Base-by-base conservation (phyloP, 2,113 vertebrate species). In the Alaudala cheleensis region DNA sequence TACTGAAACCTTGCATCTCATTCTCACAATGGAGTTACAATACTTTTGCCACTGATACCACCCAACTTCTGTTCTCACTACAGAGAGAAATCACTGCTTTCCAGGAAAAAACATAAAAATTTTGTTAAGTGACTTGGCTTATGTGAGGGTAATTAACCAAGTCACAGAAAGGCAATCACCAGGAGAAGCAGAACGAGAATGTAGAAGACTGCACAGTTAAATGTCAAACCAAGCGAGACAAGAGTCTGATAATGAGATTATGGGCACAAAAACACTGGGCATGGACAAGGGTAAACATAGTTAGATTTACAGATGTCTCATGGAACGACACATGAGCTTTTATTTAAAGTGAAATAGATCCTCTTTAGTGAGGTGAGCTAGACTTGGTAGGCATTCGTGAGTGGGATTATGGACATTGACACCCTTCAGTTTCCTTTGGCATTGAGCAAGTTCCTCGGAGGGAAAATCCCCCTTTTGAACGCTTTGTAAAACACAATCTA, bases 21-120 rank as follows among this genome's bases (percentile, higher is more conserved):
- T 50, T 87, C 66, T 14, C 10, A 62, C 0, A 6, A 50, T 17
- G 37, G 22, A 81, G 49, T 45, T 61, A 65, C 4, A 57, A 17
- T 26, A n/a, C n/a, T 70, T 88, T 26, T 49, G 28, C 20, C 61
- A 64, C 49, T 66, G 73, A 58, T 47, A 49, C 23, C 40, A 81
- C 25, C 31, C 73, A 72, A 21, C 31, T 89, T 91, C 53, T 56
- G n/a, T 37, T 89, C 61, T 79, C 57, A 51, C 19, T 64, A 47
- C 12, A 49, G 58, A 86, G 23, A 77, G 42, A 90, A 82, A 72
- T 7, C 16, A 5, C 39, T 88, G 72, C 79, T 96, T 50, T 90
- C 74, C 74, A 95, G 51, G 85, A 94, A 94, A 96, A 92, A 69
- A 7, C 13, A 86, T 21, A 12, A 40, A 94, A 88, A 60, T 26